phyloP scores from a whole-genome alignment of 2,888 invertebrate genomes.

The Molorchus minor region DNA sequence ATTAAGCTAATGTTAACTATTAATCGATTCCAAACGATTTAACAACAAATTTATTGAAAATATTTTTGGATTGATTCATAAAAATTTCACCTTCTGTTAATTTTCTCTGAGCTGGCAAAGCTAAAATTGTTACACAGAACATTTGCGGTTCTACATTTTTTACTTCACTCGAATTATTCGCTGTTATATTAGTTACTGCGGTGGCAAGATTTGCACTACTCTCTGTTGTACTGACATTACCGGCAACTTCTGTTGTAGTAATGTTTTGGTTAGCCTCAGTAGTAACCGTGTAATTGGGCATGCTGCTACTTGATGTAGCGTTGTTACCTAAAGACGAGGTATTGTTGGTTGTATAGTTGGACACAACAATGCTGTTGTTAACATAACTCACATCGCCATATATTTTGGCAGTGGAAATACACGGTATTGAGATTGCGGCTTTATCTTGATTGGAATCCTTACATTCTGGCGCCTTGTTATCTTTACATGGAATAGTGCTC shows the following conservation, averaged over 20 bases:
- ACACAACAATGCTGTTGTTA: constrained; percentile 47
- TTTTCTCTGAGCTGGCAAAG: constrained; percentile 50
- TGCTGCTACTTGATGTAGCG: background rate
- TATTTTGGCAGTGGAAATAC: constrained; percentile 54
- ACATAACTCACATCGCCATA: constrained; percentile 48
- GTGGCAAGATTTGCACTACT: constrained; percentile 25
- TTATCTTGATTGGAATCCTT: constrained; percentile 44
- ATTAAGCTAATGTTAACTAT: background rate
- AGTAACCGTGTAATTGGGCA: too few species aligned
- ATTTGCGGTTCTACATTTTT: constrained; percentile 33
- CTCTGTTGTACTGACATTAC: constrained; percentile 32
- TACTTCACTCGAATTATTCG: background rate
- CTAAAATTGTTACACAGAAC: constrained; percentile 54
- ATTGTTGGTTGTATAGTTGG: constrained; percentile 15
- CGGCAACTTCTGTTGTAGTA: background rate
- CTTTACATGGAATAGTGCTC: constrained; percentile 55
- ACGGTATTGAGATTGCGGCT: constrained; percentile 52
- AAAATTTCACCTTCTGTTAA: constrained; percentile 48
- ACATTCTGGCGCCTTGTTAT: constrained; percentile 53
- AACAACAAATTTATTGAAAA: constrained; percentile 47
- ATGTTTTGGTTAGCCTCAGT: too few species aligned
- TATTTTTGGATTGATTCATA: constrained; percentile 39
- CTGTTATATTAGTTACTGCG: constrained; percentile 18
- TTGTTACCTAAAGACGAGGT: background rate
- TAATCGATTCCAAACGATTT: constrained; percentile 44